Conservation (phyloP, 2,113 vertebrate genomes). For the Vimba vimba region DNA sequence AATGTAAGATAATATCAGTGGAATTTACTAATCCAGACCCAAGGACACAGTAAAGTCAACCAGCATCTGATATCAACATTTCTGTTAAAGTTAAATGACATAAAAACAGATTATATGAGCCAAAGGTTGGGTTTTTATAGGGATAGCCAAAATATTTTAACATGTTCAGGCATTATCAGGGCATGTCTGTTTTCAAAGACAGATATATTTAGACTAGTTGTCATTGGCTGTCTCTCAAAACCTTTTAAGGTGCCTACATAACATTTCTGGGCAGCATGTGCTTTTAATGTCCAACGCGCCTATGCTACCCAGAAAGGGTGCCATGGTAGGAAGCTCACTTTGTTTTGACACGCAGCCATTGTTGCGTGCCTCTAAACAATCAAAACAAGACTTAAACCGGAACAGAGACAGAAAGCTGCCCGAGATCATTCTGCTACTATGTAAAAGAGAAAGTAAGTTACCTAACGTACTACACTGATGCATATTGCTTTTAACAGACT, state of each 20-base stretch:
- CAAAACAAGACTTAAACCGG: slow-evolving; percentile 35
- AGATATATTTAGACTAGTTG: slow-evolving; percentile 10
- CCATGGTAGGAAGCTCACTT: neutral
- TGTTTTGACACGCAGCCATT: slow-evolving; percentile 20
- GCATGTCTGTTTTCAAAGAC: neutral
- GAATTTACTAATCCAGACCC: slow-evolving; percentile 35
- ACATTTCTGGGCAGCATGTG: neutral
- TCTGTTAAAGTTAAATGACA: neutral
- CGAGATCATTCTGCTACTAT: neutral
- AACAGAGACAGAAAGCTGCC: slow-evolving; percentile 5
- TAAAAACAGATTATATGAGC: neutral
- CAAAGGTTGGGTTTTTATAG: neutral
- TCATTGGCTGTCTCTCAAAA: neutral
- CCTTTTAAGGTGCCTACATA: neutral
- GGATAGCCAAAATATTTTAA: slow-evolving; percentile 23
- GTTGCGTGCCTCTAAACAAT: neutral
- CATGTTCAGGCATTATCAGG: slow-evolving; percentile 18
- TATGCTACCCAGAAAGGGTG: neutral
- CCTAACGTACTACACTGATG: neutral
- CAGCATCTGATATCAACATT: neutral
- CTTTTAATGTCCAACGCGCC: neutral
- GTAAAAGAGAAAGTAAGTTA: neutral
- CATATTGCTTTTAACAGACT: neutral
- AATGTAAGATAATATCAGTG: slow-evolving; percentile 21
- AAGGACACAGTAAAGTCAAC: slow-evolving; percentile 39